A percentile compares a stretch with the other conserved stretches of the same genome.
Conservation (phyloP, 2,888 invertebrate genomes). For the Folsomia candida region DNA sequence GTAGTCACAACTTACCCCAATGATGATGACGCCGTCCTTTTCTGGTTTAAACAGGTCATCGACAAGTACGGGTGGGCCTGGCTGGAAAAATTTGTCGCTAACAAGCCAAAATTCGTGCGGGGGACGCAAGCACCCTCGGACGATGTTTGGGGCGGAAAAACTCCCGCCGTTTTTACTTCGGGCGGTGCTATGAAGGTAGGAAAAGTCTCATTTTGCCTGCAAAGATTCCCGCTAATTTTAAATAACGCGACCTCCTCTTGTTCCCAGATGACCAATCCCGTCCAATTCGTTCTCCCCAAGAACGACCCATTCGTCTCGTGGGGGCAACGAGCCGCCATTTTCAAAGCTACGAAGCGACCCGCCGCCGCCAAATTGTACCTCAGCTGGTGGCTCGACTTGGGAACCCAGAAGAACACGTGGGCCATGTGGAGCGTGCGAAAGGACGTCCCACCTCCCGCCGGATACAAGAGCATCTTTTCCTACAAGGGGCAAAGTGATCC, state of each 20-base stretch:
- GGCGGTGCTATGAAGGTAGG: neutral
- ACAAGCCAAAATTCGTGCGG: constrained; percentile 22
- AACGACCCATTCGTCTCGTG: constrained; percentile 29
- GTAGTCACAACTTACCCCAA: constrained; percentile 27
- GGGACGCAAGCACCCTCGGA: constrained; percentile 21
- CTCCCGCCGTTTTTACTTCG: neutral
- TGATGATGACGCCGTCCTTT: constrained; percentile 32
- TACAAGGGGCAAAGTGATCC: too few relatives aligned
- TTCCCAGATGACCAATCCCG: too few relatives aligned
- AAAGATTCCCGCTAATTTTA: too few relatives aligned
- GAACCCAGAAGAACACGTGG: too few relatives aligned
- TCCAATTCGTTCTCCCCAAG: constrained; percentile 16
- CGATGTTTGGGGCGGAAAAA: neutral
- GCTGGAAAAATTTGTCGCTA: neutral
- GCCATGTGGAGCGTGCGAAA: constrained; percentile 21
- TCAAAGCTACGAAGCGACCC: constrained; percentile 19
- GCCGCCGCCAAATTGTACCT: constrained; percentile 30
- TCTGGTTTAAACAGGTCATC: too few relatives aligned
- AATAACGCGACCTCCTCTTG: too few relatives aligned
- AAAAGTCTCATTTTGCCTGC: too few relatives aligned
- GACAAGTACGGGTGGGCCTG: constrained; percentile 26
- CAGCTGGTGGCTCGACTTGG: too few relatives aligned
- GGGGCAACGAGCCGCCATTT: constrained; percentile 30
- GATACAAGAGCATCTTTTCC: too few relatives aligned
- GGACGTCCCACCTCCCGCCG: constrained; percentile 24